Conservation (phyloP, 1,140 invertebrate genomes). For the Lineus longissimus region DNA sequence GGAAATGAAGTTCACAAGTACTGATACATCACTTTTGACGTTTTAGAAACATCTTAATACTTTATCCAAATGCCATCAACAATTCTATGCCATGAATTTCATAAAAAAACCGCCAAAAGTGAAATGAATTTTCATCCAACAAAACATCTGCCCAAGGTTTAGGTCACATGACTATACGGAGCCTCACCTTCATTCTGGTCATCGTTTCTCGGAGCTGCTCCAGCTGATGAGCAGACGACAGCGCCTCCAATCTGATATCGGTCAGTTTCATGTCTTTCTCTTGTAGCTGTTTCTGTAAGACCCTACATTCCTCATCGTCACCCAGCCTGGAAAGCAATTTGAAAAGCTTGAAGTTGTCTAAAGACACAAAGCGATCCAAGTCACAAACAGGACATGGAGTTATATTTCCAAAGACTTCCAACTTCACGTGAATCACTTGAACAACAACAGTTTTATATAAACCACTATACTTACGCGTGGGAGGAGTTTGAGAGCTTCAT, state of each 20-base stretch:
- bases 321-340: conserved; percentile 11
- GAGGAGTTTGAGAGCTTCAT: conserved; percentile 57
- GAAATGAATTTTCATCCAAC: too few species aligned
- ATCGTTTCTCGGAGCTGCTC: conserved; percentile 94
- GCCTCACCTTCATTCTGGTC: conserved; percentile 83
- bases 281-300: conserved; percentile 84
- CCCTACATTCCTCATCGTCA: conserved; percentile 58
- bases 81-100: too few species aligned
- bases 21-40: too few species aligned
- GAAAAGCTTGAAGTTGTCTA: background rate
- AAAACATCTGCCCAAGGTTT: too few species aligned
- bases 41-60: too few species aligned
- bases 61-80: too few species aligned
- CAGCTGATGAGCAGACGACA: conserved; percentile 93
- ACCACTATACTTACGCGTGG: conserved; percentile 53
- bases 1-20: too few species aligned
- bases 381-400: background rate
- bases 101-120: too few species aligned
- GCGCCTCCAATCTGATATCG: conserved; percentile 89
- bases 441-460: background rate
- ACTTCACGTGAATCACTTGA: background rate
- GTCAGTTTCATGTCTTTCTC: conserved; percentile 95
- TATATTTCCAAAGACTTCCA: background rate
- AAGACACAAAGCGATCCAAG: background rate
- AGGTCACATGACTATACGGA: background rate